Evolutionary conservation across 2,113 vertebrate species (phyloP), one percentile per base, ranked within the genome.

Genomic region (Tonatia bakeri): DNA sequence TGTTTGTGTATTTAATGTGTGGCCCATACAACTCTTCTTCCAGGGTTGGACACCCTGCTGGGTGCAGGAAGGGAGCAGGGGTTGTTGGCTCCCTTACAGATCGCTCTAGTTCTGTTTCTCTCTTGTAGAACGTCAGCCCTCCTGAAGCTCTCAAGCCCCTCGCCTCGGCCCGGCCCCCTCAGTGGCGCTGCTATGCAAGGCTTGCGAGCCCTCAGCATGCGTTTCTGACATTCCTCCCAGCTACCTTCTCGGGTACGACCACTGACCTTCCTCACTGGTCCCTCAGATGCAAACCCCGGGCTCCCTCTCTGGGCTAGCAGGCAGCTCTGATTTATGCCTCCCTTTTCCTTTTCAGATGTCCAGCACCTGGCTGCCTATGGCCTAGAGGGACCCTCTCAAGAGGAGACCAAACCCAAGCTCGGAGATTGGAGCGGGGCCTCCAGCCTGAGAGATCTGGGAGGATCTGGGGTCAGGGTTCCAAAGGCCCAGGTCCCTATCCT

Each of bases 111-210:
- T 85, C 54, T 69, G 10, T 81, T 43, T 96, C n/a, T 79, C 64
- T 64, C 19, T 89, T 65, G n/a, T 97, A 99, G 99, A 99, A 98
- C 94, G 98, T 98, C 13, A 98, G 98, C 92, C 98, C 98, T 80
- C 91, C 98, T 69, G 99, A 99, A 69, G 73, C 98, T 98, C 82
- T 81, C 36, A 24, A 80, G 82, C 50, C 93, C 80, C 15, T 85
- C 82, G 1, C 40, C 17, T 98, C 98, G 87, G 87, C 95, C 40
- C 98, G 98, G 40, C 93, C 89, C 0, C 99, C 99, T 15, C 99
- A 99, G 38, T 99, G 99, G 99, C 99, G 99, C 87, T 99, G 99
- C 96, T 99, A 99, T 26, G 99, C 99, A 65, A 99, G 99, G 96
- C 98, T 99, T 86, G 98, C 99, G 96, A 99, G 97, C 93, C 98